Base-by-base conservation (phyloP, 2,797 vertebrate species). In the Tenualosa thibaudeaui region DNA sequence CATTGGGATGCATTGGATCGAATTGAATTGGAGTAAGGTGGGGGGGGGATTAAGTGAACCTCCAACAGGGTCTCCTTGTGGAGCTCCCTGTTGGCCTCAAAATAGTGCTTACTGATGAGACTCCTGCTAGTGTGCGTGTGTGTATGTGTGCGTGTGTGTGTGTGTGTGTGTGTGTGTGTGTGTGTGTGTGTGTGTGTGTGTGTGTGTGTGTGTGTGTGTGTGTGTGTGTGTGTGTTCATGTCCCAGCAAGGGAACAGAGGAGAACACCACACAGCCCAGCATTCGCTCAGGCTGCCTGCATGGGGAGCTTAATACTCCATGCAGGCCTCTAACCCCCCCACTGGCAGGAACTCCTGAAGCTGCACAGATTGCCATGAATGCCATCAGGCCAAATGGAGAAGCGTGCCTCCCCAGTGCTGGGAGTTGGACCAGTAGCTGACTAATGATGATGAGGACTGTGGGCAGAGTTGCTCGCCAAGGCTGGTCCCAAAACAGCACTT, bases 271-370 rank as follows among this genome's bases (percentile, higher is more conserved):
- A 62, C 54, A 9, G 9, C 65, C 65, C 65, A 68, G 65, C 26
- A 37, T 8, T 31, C 10, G 24, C 65, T 31, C 65, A 31, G 65
- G 60, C 60, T 40, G 68, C 68, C 37, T 43, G 17, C 68, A 75
- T 75, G 31, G 68, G 68, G 43, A 75, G 13, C 15, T 3, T 37
- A 43, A 43, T 15, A 40, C 37, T 19, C 68, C 68, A 75, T 40
- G 68, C 68, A 75, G 68, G 68, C 68, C 31, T 40, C 68, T 7
- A 51, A 5, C 7, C 50, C 50, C 68, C 37, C 68, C 68, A 75
- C 68, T 75, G 68, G 31, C 68, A 75, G 31, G 68, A 40, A 19
- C 68, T 75, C 68, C 68, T 75, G 68, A 75, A 75, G 68, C 68
- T 40, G 68, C 68, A 75, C 68, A 75, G 68, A 75, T 75, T 75